phyloP scores from a whole-genome alignment of 2,888 invertebrate genomes.

The Drosophila barbarae region DNA sequence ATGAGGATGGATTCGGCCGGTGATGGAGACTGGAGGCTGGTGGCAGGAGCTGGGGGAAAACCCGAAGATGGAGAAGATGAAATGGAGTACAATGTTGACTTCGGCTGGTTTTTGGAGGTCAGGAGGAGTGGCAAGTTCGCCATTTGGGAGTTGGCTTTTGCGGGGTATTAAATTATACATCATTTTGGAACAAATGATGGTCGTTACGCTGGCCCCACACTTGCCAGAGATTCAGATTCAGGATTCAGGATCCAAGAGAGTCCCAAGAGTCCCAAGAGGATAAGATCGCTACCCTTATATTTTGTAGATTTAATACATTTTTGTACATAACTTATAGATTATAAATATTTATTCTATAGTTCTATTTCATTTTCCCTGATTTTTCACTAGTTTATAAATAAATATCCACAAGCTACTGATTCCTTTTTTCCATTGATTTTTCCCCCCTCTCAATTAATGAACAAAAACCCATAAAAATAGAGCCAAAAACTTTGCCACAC shows the following conservation, averaged over 20 bases:
- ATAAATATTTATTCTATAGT: not conserved
- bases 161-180: slow-evolving; percentile 77
- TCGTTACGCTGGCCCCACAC: slow-evolving; percentile 61
- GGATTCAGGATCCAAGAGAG: not conserved
- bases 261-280: not conserved
- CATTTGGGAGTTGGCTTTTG: slow-evolving; percentile 76
- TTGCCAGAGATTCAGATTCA: slow-evolving; percentile 6
- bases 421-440: slow-evolving; percentile 4
- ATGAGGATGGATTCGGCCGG: slow-evolving; percentile 2
- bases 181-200: slow-evolving; percentile 77
- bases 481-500: slow-evolving; percentile 8
- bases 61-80: slow-evolving; percentile 16
- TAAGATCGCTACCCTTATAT: not conserved
- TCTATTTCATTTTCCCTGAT: too few relatives aligned
- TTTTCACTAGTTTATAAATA: not conserved
- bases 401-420: not conserved
- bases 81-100: slow-evolving; percentile 58
- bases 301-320: not conserved
- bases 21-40: slow-evolving; percentile 1
- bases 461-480: slow-evolving; percentile 7
- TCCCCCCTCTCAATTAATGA: slow-evolving; percentile 1
- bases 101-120: slow-evolving; percentile 72
- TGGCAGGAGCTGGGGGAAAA: slow-evolving; percentile 7
- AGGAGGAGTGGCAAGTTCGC: slow-evolving; percentile 30
- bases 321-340: not conserved